Evolutionary conservation across 2,113 vertebrate genomes (phyloP).

Genomic region (Brevimyrus niger): DNA sequence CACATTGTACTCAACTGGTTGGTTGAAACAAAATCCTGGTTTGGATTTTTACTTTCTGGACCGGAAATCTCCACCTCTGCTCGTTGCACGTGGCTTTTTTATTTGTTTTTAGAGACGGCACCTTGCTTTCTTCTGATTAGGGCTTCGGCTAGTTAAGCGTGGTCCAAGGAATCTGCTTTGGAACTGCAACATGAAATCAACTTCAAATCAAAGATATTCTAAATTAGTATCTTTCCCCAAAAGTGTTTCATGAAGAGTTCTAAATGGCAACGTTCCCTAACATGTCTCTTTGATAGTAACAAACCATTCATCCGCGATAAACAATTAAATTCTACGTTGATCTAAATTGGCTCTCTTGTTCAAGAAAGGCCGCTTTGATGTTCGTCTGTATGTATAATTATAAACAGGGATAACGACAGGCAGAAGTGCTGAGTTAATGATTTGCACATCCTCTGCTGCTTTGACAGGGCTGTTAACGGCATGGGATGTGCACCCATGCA

Average conservation of each 20-base stretch:
- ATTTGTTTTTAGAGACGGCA: neutral
- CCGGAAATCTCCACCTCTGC: too few relatives aligned
- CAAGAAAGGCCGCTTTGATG: neutral
- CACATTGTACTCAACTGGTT: too few relatives aligned
- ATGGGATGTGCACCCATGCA: neutral
- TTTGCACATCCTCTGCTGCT: neutral
- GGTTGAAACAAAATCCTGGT: too few relatives aligned
- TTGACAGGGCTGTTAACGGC: neutral
- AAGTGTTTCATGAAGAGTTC: neutral
- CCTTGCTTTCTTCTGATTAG: neutral
- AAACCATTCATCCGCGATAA: neutral
- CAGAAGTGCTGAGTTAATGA: neutral
- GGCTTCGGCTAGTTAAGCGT: neutral
- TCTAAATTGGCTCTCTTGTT: constrained; percentile 1
- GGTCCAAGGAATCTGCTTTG: neutral
- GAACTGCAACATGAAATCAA: neutral
- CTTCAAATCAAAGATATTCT: neutral
- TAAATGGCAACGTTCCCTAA: neutral
- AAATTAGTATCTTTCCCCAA: neutral
- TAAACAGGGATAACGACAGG: neutral
- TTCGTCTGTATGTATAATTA: neutral
- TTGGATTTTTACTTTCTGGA: too few relatives aligned
- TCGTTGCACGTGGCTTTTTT: neutral
- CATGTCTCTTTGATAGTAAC: constrained; percentile 1
- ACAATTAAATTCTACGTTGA: constrained; percentile 14